Conservation (phyloP, 2,113 vertebrate species). For the Columbina picui region DNA sequence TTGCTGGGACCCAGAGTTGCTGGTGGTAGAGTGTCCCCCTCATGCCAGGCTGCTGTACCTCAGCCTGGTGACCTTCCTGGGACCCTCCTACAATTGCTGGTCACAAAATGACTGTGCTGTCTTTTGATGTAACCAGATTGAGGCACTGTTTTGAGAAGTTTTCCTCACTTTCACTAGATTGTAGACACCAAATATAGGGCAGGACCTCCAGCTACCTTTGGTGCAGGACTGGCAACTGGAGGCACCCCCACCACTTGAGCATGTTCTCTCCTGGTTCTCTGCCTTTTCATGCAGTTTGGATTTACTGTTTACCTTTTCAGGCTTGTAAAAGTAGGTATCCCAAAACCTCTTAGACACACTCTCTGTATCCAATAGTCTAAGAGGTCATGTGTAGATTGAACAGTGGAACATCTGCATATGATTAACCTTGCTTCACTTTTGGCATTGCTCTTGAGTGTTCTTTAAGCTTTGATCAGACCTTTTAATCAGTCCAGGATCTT, state of each 20-base stretch:
- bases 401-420: constrained; percentile 21
- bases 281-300: constrained; percentile 4
- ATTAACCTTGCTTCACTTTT: constrained; percentile 44
- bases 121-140: not conserved
- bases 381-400: constrained; percentile 27
- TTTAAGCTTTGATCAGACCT: constrained; percentile 51
- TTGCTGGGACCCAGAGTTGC: not conserved
- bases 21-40: not conserved
- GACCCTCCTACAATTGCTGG: not conserved
- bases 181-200: not conserved
- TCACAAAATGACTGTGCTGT: not conserved
- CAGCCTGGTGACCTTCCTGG: not conserved
- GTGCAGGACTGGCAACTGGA: not conserved
- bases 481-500: constrained; percentile 20
- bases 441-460: constrained; percentile 34
- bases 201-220: not conserved
- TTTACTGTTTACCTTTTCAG: constrained; percentile 32
- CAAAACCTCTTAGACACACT: constrained; percentile 31
- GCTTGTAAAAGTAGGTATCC: constrained; percentile 25
- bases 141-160: not conserved
- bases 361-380: constrained; percentile 25
- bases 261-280: not conserved
- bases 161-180: not conserved
- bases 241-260: not conserved
- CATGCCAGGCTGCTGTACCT: not conserved